Evolutionary conservation across 1,140 invertebrate genomes (phyloP), one percentile per base, ranked within the genome.

Genomic region (Meloidogyne hapla): DNA sequence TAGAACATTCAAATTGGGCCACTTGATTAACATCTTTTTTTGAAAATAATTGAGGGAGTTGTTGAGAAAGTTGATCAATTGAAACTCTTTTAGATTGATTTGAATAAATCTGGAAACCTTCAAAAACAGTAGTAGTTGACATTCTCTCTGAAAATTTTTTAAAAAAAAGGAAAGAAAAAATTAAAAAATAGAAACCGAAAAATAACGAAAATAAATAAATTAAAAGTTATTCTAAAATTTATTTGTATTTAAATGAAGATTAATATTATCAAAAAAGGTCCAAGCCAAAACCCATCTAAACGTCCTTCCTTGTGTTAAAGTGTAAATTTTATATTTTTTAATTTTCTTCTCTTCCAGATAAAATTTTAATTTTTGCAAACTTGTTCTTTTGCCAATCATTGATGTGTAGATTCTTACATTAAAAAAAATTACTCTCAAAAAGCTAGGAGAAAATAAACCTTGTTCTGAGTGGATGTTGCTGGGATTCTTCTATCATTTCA

Each of bases 401-500:
- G 76, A 56, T 28, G 76, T 78, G 33, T 61, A 77, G 13, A 77
- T 65, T 64, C 76, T 77, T 40, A 15, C n/a, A 8, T 26, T 1
- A 75, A 21, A 42, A 28, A 33, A 28, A 45, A n/a, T n/a, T n/a
- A n/a, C n/a, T n/a, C n/a, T n/a, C n/a, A n/a, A n/a, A 40, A 78
- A 28, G 12, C 61, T 62, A 40, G 18, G 10, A 28, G 21, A 76
- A 61, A 77, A 12, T 42, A 15, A 66, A 12, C 48, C n/a, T 56
- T 56, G 48, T 56, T 18, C 23, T 75, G 23, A 42, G 40, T 62
- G 40, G 12, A 72, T n/a, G 10, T 18, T n/a, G 13, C 15, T 21
- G 48, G 56, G 80, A 82, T 82, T 80, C 79, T 15, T 82, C 74
- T 4, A 80, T 77, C 62, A 80, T 80, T 45, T 67, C 15, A 5